Evolutionary conservation across 2,113 vertebrate species (phyloP).

Genomic region (Struthidea cinerea): DNA sequence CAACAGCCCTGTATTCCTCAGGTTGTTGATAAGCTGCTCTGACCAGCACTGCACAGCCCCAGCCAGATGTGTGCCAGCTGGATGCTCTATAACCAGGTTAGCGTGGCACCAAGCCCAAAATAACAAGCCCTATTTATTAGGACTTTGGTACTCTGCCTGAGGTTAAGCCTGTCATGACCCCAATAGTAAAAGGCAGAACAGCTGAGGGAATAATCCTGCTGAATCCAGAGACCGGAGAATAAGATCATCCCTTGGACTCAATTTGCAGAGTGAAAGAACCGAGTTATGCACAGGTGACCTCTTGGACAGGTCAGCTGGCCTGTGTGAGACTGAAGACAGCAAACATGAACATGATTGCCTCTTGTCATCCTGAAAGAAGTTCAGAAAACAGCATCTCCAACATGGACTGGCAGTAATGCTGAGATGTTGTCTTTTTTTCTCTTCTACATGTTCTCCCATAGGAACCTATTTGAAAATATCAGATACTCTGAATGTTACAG

Average conservation of each 20-base stretch:
- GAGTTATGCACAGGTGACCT: neutral
- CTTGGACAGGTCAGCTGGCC: neutral
- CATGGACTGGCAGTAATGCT: neutral
- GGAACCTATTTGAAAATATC: neutral
- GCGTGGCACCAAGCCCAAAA: neutral
- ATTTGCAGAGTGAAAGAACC: neutral
- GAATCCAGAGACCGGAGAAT: neutral
- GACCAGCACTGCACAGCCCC: neutral
- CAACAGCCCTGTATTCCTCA: fast-evolving
- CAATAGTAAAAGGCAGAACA: neutral
- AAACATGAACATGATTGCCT: neutral
- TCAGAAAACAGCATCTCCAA: neutral
- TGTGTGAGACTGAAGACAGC: neutral
- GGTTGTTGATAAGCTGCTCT: neutral
- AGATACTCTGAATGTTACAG: neutral
- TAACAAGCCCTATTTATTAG: neutral
- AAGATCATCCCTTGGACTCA: neutral
- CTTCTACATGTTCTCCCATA: neutral
- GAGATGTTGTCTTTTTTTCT: neutral
- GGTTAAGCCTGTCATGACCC: neutral
- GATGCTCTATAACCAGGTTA: neutral
- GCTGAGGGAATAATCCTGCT: neutral
- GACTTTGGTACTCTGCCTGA: neutral
- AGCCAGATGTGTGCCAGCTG: neutral
- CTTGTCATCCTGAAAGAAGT: neutral